Conservation (phyloP, 1,140 invertebrate genomes). For the Nautilus pompilius region DNA sequence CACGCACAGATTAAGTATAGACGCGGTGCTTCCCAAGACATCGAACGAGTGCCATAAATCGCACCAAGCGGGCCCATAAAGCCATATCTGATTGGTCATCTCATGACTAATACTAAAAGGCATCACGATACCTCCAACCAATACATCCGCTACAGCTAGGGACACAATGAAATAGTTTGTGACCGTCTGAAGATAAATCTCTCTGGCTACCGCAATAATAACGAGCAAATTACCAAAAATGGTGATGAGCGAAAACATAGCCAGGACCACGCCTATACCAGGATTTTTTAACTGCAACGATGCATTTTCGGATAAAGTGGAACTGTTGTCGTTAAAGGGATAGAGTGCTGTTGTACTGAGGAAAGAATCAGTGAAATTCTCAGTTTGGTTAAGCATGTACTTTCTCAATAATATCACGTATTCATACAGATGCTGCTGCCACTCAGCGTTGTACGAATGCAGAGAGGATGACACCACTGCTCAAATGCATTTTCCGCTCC, state of each 20-base stretch:
- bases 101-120: slow-evolving; percentile 94
- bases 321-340: slow-evolving; percentile 13
- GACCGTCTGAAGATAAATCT: slow-evolving; percentile 91
- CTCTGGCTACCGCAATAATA: slow-evolving; percentile 92
- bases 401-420: too few species aligned
- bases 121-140: slow-evolving; percentile 92
- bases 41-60: slow-evolving; percentile 97
- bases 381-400: background rate
- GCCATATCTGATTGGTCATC: slow-evolving; percentile 73
- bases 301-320: background rate
- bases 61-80: slow-evolving; percentile 85
- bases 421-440: too few species aligned
- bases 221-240: slow-evolving; percentile 88
- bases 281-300: slow-evolving; percentile 27
- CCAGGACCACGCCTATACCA: slow-evolving; percentile 32
- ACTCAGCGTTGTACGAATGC: too few species aligned
- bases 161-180: slow-evolving; percentile 99
- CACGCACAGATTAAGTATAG: slow-evolving; percentile 92
- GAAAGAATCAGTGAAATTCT: background rate
- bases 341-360: slow-evolving; percentile 1
- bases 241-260: slow-evolving; percentile 74
- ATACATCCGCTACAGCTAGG: slow-evolving; percentile 94
- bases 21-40: slow-evolving; percentile 93
- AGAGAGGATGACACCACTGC: too few species aligned
- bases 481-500: too few species aligned